Percentiles rank a stretch among this genome's conserved stretches.
phyloP scores from a whole-genome alignment of 30 jellyfish, hydroid and myxozoan genomes.

The Cassiopea andromeda region DNA sequence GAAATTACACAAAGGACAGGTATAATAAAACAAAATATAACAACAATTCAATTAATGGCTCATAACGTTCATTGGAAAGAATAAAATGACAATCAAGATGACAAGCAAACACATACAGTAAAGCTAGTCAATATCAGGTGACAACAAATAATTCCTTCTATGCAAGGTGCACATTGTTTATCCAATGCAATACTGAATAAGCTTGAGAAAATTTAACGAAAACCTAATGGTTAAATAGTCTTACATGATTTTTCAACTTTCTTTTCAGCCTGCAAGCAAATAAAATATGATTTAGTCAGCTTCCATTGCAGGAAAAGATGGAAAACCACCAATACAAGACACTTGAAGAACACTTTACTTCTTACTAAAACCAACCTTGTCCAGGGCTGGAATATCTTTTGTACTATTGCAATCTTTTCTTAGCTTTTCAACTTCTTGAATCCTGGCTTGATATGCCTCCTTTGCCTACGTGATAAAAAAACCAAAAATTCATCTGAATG shows the following conservation, averaged over 20 bases:
- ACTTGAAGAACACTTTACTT: background rate
- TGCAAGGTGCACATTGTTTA: no score
- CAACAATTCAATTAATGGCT: no score
- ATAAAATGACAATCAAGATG: no score
- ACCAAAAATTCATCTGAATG: background rate
- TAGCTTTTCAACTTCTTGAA: slow-evolving; percentile 80
- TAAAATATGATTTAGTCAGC: background rate
- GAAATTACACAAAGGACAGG: no score
- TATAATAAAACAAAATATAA: no score
- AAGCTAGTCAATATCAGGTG: no score
- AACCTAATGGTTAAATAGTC: background rate
- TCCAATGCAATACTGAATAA: no score
- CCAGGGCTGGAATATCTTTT: slow-evolving; percentile 74
- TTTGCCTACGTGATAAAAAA: slow-evolving; percentile 59
- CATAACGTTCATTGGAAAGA: no score
- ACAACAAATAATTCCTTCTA: no score
- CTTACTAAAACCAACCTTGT: slow-evolving; percentile 55
- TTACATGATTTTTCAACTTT: slow-evolving; percentile 84
- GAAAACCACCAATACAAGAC: background rate
- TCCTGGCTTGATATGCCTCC: slow-evolving; percentile 77
- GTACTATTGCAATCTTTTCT: slow-evolving; percentile 80
- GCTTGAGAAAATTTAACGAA: no score
- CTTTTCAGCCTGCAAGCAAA: slow-evolving; percentile 72
- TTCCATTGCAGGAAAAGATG: background rate
- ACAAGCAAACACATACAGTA: no score